Evolutionary conservation across 1,140 invertebrate species (phyloP).

Genomic region (Gonioctena quinquepunctata): DNA sequence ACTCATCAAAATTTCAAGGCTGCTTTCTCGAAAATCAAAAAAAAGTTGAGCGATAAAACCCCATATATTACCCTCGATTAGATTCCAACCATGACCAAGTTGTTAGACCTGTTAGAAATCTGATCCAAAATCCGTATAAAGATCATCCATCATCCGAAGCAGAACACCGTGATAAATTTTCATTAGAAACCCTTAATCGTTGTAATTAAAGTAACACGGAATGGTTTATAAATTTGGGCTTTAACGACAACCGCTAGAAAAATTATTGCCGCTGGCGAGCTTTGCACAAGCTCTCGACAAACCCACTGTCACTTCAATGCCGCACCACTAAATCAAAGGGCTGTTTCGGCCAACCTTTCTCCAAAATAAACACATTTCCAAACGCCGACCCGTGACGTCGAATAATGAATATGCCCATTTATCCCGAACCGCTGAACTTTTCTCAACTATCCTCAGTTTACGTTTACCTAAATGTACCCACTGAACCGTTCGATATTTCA

Average conservation of each 20-base stretch:
- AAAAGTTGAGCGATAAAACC: too few relatives aligned
- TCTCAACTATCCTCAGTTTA: conserved; percentile 9
- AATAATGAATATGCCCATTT: conserved; percentile 21
- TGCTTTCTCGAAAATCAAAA: too few relatives aligned
- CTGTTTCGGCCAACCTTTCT: conserved; percentile 36
- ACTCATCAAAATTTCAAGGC: too few relatives aligned
- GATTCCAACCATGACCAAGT: too few relatives aligned
- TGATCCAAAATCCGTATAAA: too few relatives aligned
- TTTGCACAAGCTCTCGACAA: conserved; percentile 38
- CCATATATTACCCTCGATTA: too few relatives aligned
- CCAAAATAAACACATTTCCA: conserved; percentile 40
- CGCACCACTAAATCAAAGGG: conserved; percentile 49
- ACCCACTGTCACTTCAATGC: conserved; percentile 51
- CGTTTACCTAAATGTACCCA: conserved; percentile 1
- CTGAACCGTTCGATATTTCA: not conserved
- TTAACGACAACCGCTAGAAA: conserved; percentile 31
- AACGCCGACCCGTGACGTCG: conserved; percentile 12
- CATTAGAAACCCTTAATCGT: conserved; percentile 7
- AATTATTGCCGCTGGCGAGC: conserved; percentile 43
- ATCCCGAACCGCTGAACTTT: conserved; percentile 6
- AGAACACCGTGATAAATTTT: not conserved
- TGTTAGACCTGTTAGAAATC: too few relatives aligned
- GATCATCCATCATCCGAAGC: not conserved
- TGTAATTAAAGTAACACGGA: conserved; percentile 14
- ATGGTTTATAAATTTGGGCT: conserved; percentile 13